phyloP scores from a whole-genome alignment of 2,888 invertebrate species.

The Euproctis similis region DNA sequence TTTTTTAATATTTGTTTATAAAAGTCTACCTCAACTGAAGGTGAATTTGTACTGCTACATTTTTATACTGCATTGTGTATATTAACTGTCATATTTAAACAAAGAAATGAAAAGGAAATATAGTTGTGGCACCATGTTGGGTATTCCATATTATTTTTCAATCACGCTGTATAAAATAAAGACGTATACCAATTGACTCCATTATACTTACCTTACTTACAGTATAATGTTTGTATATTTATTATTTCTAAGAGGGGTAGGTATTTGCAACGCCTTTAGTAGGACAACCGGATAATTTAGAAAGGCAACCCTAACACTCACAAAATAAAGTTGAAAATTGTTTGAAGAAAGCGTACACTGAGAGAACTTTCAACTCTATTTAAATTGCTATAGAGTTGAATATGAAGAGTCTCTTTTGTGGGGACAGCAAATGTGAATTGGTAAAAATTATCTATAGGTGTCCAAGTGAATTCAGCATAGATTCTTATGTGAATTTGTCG shows the following conservation, averaged over 20 bases:
- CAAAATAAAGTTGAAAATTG: neutral
- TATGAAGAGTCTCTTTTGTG: neutral
- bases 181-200: constrained; percentile 20
- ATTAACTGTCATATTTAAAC: too few species aligned
- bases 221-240: constrained; percentile 7
- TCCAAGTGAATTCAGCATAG: constrained; percentile 16
- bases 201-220: constrained; percentile 10
- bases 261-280: too few species aligned
- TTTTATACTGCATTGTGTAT: too few species aligned
- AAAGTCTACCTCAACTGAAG: too few species aligned
- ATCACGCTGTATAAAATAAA: constrained; percentile 15
- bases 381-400: accelerated
- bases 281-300: too few species aligned
- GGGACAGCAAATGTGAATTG: neutral
- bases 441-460: constrained; percentile 7
- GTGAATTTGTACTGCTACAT: too few species aligned
- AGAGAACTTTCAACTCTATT: constrained; percentile 1
- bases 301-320: neutral
- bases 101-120: too few species aligned
- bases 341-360: accelerated
- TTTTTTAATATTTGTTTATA: too few species aligned
- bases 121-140: too few species aligned
- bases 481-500: constrained; percentile 18
- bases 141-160: too few species aligned
- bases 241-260: constrained; percentile 8